Evolutionary conservation across 2,113 vertebrate genomes (phyloP).

Genomic region (Zingel zingel): DNA sequence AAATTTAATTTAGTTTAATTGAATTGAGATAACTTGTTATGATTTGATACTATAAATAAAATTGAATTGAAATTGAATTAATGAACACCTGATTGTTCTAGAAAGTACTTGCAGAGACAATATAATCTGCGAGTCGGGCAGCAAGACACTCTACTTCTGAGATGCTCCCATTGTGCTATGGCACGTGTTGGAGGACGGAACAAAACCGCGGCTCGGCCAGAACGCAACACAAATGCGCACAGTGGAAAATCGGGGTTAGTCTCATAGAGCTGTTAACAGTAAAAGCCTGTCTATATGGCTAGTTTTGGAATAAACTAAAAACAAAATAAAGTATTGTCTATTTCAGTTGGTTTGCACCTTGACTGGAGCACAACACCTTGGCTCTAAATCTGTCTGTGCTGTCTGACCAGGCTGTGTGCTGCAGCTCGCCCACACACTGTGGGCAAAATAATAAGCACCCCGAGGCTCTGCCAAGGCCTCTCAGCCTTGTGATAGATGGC

Average conservation of each 20-base stretch:
- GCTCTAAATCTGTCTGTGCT: constrained; percentile 32
- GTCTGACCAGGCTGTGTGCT: constrained; percentile 34
- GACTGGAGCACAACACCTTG: constrained; percentile 45
- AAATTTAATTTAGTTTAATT: too few relatives aligned
- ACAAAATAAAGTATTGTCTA: neutral
- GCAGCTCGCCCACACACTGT: constrained; percentile 64
- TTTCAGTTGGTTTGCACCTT: constrained; percentile 39
- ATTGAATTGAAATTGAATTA: too few relatives aligned
- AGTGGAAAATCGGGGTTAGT: neutral
- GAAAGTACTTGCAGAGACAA: too few relatives aligned
- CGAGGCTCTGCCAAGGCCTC: constrained; percentile 61
- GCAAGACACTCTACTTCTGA: too few relatives aligned
- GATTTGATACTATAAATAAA: too few relatives aligned
- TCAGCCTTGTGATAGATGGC: constrained; percentile 71
- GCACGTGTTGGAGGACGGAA: too few relatives aligned
- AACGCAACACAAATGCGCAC: too few relatives aligned
- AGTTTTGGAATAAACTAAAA: neutral
- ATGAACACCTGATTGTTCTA: too few relatives aligned
- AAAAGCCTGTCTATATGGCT: neutral
- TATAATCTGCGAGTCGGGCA: too few relatives aligned
- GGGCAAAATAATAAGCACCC: constrained; percentile 70
- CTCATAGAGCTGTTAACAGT: neutral
- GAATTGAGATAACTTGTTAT: too few relatives aligned
- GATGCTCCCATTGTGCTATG: too few relatives aligned
- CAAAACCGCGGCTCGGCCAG: too few relatives aligned